phyloP scores from a whole-genome alignment of 2,888 invertebrate genomes.

The Criorhina ranunculi region DNA sequence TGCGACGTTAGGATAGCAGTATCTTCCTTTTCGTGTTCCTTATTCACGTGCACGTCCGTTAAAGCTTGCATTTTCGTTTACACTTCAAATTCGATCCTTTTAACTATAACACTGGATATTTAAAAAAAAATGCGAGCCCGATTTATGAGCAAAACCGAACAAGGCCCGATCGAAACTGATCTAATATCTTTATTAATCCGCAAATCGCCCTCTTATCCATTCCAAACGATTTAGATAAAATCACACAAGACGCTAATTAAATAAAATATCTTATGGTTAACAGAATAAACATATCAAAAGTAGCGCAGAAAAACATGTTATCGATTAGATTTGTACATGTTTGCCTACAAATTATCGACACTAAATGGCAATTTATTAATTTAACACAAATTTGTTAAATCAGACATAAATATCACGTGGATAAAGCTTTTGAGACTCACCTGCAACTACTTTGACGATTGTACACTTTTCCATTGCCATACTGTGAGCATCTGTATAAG shows the following conservation, averaged over 20 bases:
- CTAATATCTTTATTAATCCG: background rate
- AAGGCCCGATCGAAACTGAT: conserved; percentile 65
- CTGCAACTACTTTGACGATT: conserved; percentile 83
- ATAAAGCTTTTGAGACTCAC: conserved; percentile 78
- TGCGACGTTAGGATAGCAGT: conserved; percentile 78
- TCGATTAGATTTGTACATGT: conserved; percentile 17
- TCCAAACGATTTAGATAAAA: background rate
- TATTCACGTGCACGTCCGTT: conserved; percentile 80
- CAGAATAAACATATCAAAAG: conserved; percentile 15
- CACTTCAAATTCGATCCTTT: background rate
- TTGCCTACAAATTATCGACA: conserved; percentile 29
- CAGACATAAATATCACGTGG: conserved; percentile 1
- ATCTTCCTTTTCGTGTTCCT: conserved; percentile 80
- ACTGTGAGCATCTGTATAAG: conserved; percentile 81
- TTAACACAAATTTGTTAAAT: conserved; percentile 27
- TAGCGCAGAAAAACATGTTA: conserved; percentile 38
- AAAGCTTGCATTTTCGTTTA: conserved; percentile 37
- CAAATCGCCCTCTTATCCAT: conserved; percentile 5
- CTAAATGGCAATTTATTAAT: conserved; percentile 39
- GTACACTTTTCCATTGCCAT: conserved; percentile 81
- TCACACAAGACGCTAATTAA: conserved; percentile 47
- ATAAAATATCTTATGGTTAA: conserved; percentile 36
- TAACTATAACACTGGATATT: too few relatives aligned
- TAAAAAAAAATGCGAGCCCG: conserved; percentile 2
- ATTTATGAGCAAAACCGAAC: conserved; percentile 11